Evolutionary conservation across 2,797 vertebrate genomes (phyloP).

Genomic region (Xerus rutilus): DNA sequence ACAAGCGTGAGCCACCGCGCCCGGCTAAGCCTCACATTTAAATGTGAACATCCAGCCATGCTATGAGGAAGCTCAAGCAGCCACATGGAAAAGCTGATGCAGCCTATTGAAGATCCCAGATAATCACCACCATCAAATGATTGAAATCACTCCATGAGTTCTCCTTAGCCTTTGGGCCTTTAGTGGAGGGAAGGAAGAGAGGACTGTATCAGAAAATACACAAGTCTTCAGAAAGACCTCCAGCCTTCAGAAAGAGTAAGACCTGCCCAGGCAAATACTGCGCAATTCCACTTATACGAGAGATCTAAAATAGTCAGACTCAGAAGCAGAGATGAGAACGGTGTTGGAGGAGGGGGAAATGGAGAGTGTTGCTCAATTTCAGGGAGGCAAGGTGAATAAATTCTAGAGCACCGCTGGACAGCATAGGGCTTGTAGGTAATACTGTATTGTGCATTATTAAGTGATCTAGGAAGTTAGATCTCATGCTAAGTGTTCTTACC

Average conservation of each 20-base stretch:
- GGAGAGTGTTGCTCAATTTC: not conserved
- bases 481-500: not conserved
- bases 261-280: not conserved
- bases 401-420: too few species aligned
- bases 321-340: not conserved
- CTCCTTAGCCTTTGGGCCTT: not conserved
- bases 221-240: not conserved
- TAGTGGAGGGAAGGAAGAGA: not conserved
- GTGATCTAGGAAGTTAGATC: not conserved
- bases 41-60: not conserved
- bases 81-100: not conserved
- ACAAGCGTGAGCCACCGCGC: too few species aligned
- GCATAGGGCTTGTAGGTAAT: not conserved
- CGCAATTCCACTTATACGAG: not conserved
- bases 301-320: too few species aligned
- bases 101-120: not conserved
- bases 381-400: not conserved
- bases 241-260: not conserved
- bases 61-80: not conserved
- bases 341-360: not conserved
- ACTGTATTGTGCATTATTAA: not conserved
- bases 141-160: not conserved
- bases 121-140: too few species aligned
- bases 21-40: not conserved
- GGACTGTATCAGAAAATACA: not conserved